phyloP scores from a whole-genome alignment of 2,113 vertebrate genomes.

The Polypterus senegalus region DNA sequence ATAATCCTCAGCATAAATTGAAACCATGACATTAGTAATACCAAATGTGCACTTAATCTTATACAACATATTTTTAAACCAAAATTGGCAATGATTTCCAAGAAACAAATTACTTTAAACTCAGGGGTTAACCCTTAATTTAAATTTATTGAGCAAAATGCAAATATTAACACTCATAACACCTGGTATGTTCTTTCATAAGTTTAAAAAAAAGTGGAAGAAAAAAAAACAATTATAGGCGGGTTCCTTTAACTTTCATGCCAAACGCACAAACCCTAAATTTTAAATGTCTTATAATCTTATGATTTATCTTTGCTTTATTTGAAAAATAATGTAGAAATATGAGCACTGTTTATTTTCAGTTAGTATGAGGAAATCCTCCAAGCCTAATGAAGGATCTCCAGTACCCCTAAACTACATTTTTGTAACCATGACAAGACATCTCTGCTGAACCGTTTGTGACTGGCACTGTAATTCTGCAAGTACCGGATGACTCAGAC shows the following conservation, averaged over 20 bases:
- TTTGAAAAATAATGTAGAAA: slow-evolving; percentile 29
- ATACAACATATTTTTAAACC: slow-evolving; percentile 2
- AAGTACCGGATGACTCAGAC: background rate
- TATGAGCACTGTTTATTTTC: slow-evolving; percentile 26
- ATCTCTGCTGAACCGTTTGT: background rate
- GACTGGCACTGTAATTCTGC: background rate
- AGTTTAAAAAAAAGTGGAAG: slow-evolving; percentile 39
- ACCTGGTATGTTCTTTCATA: slow-evolving; percentile 65
- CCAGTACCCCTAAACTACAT: slow-evolving; percentile 18
- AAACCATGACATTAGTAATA: background rate
- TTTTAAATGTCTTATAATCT: too few species aligned
- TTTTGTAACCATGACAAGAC: slow-evolving; percentile 24
- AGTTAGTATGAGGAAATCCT: slow-evolving; percentile 15
- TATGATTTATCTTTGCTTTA: too few species aligned
- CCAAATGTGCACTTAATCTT: background rate
- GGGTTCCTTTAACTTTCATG: too few species aligned
- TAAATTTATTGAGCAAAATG: slow-evolving; percentile 56
- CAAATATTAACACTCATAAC: slow-evolving; percentile 67
- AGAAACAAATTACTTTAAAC: slow-evolving; percentile 59
- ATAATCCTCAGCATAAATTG: background rate
- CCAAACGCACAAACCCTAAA: too few species aligned
- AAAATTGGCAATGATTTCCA: slow-evolving; percentile 62
- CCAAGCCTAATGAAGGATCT: slow-evolving; percentile 25
- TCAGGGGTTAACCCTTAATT: slow-evolving; percentile 46
- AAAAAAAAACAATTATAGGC: too few species aligned